Evolutionary conservation across 1,140 invertebrate species (phyloP), one percentile per base, ranked within the genome.

Genomic region (Maconellicoccus hirsutus): DNA sequence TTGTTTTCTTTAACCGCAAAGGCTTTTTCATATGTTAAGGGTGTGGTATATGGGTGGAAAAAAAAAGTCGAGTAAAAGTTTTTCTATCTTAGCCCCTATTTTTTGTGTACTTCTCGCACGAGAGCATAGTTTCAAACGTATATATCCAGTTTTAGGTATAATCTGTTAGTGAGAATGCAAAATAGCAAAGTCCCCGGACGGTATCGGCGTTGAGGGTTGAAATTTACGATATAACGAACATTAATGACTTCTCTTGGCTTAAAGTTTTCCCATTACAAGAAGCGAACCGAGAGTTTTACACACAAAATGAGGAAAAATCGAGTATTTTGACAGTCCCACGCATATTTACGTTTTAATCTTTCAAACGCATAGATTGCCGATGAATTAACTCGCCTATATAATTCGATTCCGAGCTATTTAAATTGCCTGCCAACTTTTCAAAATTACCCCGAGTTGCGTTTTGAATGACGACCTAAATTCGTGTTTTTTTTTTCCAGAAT

Each of bases 211-310:
- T 52, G 42, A 52, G 42, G 42, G 42, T 52, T 8, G 42, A 52
- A 52, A 52, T 52, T 52, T 52, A 52, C 42, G 42, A 52, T 52
- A 52, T 52, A 52, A 52, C 42, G 42, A 52, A 52, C 42, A 52
- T 52, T 52, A 52, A 52, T 52, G 42, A 52, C 42, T 52, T 52
- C 42, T 52, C 42, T 52, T 52, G 42, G 42, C 42, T 52, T 52
- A 52, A 52, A 52, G 42, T 52, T 52, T 52, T 52, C 42, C 42
- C 42, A 52, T 52, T 52, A 52, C 42, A 52, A 52, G 12, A 52
- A 52, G 42, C n/a, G 6, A 16, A 16, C 6, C 42, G 4, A 52
- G 42, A 52, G 42, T 52, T 52, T 52, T 52, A 52, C 42, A 52
- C 42, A 19, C 42, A 52, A 52, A 52, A 52, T 52, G 42, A 52